Evolutionary conservation across 2,113 vertebrate species (phyloP), one percentile per base, ranked within the genome.

Genomic region (Hypocryptadius cinnamomeus): DNA sequence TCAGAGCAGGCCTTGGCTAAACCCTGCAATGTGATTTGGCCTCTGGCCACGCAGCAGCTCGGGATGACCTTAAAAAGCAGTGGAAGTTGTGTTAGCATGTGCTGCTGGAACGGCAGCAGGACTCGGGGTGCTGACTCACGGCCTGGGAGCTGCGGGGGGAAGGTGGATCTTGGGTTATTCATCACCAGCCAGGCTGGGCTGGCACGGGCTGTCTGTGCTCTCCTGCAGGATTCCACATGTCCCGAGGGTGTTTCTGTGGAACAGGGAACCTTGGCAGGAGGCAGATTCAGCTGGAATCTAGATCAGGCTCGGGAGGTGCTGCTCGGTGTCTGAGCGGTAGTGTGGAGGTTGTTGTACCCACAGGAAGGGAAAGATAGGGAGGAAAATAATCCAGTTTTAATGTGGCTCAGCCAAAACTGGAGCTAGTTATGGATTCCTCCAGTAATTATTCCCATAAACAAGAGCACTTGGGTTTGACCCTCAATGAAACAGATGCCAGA

Each of bases 31-130:
- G 73, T 8, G 64, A 76, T 47, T 79, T 96, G 96, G 94, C 85
- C 15, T 6, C 12, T 7, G 79, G 93, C 95, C 94, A 87, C 1
- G 69, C 89, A 95, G 93, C 90, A 94, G 86, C 91, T 74, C 21
- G 33, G 83, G 77, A 94, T 95, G 93, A 83, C 92, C 88, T 86
- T 87, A 92, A 96, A 95, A 92, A 95, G 92, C 91, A 79, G 84
- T 85, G 40, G 13, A 51, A 27, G 92, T 45, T 64, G 89, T 57
- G 71, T 63, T 71, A 72, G 87, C 70, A 10, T 92, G 83, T 56
- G 87, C 53, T 83, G 86, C 71, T 83, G 78, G 82, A 27, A 8
- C 8, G 5, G 71, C 66, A 40, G 79, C 35, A 3, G 85, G 61
- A 44, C 16, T 48, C 6, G 1, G 33, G 19, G 57, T 90, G 76